Conservation (phyloP, 2,113 vertebrate genomes). For the Castor canadensis region DNA sequence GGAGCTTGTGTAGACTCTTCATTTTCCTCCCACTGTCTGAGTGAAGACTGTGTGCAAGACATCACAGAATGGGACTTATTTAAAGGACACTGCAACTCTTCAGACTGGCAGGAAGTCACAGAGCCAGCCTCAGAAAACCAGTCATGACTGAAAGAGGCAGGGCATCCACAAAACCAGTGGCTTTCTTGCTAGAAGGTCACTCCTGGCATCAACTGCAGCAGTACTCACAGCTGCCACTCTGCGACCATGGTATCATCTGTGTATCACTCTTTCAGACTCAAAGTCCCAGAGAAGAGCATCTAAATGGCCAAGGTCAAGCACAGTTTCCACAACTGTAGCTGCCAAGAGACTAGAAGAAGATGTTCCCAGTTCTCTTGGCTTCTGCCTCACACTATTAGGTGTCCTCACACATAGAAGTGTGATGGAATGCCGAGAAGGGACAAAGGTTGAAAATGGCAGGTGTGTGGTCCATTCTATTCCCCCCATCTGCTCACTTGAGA, state of each 20-base stretch:
- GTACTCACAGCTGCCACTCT: not conserved
- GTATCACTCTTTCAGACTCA: not conserved
- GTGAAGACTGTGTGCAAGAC: no score
- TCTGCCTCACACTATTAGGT: not conserved
- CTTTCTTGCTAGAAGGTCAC: no score
- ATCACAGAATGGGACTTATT: no score
- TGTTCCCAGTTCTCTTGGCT: not conserved
- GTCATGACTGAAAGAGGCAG: not conserved
- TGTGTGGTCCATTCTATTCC: not conserved
- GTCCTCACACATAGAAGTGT: not conserved
- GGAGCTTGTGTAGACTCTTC: not conserved
- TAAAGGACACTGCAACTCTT: not conserved
- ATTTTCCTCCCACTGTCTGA: not conserved
- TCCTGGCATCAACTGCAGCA: fast-evolving
- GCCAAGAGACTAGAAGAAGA: not conserved
- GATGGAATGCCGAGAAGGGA: not conserved
- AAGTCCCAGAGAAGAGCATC: not conserved
- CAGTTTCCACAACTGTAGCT: not conserved
- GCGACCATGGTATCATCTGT: fast-evolving
- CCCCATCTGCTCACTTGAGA: not conserved
- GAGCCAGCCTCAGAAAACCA: not conserved
- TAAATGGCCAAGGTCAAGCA: not conserved
- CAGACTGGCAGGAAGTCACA: not conserved
- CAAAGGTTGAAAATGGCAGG: not conserved
- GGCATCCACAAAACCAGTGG: not conserved